Evolutionary conservation across 2,888 invertebrate species (phyloP).

Genomic region (Ferrisia virgata): DNA sequence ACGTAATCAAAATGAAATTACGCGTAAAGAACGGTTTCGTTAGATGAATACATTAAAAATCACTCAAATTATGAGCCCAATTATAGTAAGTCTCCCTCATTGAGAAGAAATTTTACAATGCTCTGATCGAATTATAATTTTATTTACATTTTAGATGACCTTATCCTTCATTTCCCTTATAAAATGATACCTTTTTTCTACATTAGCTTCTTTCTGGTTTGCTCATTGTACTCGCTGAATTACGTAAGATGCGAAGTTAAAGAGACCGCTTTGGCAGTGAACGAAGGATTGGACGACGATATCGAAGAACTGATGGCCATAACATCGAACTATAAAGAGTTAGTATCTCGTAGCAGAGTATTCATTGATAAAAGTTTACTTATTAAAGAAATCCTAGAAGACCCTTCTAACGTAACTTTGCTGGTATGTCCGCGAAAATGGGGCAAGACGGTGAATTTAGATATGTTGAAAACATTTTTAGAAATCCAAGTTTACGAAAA

Average conservation of each 20-base stretch:
- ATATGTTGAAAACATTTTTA: neutral
- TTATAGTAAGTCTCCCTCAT: neutral
- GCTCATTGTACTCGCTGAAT: neutral
- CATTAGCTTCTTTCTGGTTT: neutral
- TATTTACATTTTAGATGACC: neutral
- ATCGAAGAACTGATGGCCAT: neutral
- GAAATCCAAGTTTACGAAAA: neutral
- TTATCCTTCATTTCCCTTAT: neutral
- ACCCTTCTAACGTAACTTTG: neutral
- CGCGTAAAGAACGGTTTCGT: too few species aligned
- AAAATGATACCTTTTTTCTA: neutral
- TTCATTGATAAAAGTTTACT: conserved; percentile 1
- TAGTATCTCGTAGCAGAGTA: neutral
- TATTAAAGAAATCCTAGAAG: neutral
- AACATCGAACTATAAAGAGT: neutral
- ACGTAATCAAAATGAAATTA: neutral
- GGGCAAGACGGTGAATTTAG: neutral
- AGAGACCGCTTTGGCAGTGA: neutral
- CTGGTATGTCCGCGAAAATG: neutral
- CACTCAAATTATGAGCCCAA: neutral
- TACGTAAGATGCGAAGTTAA: neutral
- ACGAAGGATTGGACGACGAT: neutral
- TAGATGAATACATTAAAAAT: neutral
- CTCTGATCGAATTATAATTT: neutral
- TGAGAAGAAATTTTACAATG: neutral